phyloP scores from a whole-genome alignment of 2,888 invertebrate species.

The Bugula neritina region DNA sequence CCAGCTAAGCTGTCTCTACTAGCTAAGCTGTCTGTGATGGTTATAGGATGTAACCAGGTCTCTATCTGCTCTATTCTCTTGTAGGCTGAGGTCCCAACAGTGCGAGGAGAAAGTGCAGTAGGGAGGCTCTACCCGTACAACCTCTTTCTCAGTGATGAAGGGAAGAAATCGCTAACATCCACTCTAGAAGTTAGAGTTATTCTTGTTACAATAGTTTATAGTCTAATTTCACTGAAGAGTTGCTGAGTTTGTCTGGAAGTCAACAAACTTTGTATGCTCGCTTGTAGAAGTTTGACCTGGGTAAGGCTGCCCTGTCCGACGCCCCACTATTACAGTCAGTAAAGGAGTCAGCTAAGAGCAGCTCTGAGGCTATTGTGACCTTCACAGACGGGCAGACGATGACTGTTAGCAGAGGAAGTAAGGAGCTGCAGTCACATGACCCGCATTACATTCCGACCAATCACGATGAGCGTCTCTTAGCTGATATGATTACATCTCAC shows the following conservation, averaged over 20 bases:
- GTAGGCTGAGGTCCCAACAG: conserved; percentile 66
- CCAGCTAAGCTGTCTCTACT: too few species aligned
- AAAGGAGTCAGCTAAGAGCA: not conserved
- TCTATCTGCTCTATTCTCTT: too few species aligned
- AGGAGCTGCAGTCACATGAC: conserved; percentile 17
- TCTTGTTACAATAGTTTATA: not conserved
- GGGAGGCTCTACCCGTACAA: conserved; percentile 77
- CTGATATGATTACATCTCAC: conserved; percentile 72
- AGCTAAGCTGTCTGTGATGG: not conserved
- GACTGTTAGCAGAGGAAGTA: not conserved
- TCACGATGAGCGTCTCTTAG: conserved; percentile 72
- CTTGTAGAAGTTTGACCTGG: conserved; percentile 1
- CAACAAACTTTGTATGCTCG: not conserved
- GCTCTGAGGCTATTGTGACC: not conserved
- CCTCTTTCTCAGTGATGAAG: conserved; percentile 71
- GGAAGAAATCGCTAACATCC: conserved; percentile 65
- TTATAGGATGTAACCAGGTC: conserved; percentile 7
- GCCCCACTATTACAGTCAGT: not conserved
- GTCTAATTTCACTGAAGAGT: too few species aligned
- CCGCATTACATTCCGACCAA: conserved; percentile 61
- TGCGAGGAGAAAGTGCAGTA: conserved; percentile 66
- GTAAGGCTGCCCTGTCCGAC: not conserved
- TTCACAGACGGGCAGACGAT: conserved; percentile 6
- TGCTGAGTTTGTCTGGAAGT: too few species aligned
- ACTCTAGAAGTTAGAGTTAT: conserved; percentile 58